phyloP scores from a whole-genome alignment of 2,797 vertebrate genomes.

The Halcyon chelicuti region DNA sequence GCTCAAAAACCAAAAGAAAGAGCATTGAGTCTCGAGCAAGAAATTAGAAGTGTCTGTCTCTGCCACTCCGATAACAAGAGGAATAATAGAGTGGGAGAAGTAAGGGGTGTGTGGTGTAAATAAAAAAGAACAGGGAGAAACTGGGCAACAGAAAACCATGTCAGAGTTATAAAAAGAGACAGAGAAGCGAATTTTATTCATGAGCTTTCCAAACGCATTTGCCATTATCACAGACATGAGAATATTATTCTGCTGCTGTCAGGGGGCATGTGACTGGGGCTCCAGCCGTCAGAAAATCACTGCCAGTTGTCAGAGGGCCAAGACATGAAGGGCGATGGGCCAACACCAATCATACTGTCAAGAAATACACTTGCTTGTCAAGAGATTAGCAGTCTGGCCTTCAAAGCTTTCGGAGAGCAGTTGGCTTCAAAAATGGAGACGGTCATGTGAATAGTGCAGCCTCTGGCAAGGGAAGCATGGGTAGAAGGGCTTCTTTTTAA shows the following conservation, averaged over 20 bases:
- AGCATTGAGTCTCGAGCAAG: background rate
- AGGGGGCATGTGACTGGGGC: constrained; percentile 46
- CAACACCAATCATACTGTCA: constrained; percentile 50
- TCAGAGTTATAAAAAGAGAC: constrained; percentile 53
- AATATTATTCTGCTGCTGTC: constrained; percentile 65
- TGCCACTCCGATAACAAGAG: background rate
- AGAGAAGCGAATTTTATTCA: constrained; percentile 63
- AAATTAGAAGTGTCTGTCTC: constrained; percentile 18
- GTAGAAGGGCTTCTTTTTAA: background rate
- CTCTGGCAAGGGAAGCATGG: background rate
- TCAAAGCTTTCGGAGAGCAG: background rate
- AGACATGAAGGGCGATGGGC: constrained; percentile 35
- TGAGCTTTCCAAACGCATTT: constrained; percentile 54
- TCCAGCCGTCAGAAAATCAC: constrained; percentile 46
- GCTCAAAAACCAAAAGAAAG: constrained; percentile 5
- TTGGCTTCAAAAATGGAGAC: background rate
- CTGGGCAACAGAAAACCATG: constrained; percentile 6
- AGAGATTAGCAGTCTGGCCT: constrained; percentile 44
- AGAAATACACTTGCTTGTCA: constrained; percentile 47
- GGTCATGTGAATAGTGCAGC: background rate
- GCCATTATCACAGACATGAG: constrained; percentile 15
- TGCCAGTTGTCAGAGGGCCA: constrained; percentile 68
- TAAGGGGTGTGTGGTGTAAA: background rate
- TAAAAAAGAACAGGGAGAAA: background rate
- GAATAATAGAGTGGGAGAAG: background rate